Percentiles rank a stretch among this genome's conserved stretches.
Evolutionary conservation across 2,113 vertebrate genomes (phyloP).

Genomic region (Cyprinodon brontotheroides): DNA sequence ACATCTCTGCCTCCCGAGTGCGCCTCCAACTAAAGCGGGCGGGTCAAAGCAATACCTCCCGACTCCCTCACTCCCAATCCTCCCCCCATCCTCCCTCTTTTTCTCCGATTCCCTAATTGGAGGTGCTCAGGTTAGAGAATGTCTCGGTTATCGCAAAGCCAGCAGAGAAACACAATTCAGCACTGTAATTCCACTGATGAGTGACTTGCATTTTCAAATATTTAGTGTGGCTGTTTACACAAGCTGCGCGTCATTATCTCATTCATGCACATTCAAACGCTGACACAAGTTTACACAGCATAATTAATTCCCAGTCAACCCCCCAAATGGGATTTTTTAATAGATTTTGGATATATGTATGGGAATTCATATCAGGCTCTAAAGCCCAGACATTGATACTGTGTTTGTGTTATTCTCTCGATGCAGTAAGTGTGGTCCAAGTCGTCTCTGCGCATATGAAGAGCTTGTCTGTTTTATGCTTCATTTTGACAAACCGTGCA

Average conservation of each 20-base stretch:
- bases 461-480: slow-evolving; percentile 65
- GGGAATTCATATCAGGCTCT: slow-evolving; percentile 41
- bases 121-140: slow-evolving; percentile 79
- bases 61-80: not conserved
- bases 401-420: slow-evolving; percentile 54
- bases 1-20: slow-evolving; percentile 74
- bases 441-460: slow-evolving; percentile 58
- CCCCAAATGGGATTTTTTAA: slow-evolving; percentile 56
- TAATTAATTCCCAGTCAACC: slow-evolving; percentile 54
- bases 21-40: slow-evolving; percentile 61
- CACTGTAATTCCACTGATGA: slow-evolving; percentile 57
- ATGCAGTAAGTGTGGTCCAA: slow-evolving; percentile 64
- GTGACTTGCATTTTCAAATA: slow-evolving; percentile 74
- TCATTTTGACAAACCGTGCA: slow-evolving; percentile 69
- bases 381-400: slow-evolving; percentile 49
- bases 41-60: slow-evolving; percentile 73
- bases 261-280: slow-evolving; percentile 65
- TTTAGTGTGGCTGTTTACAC: slow-evolving; percentile 63
- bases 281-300: slow-evolving; percentile 45
- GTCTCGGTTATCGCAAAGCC: slow-evolving; percentile 76
- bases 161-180: slow-evolving; percentile 71
- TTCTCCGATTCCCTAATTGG: slow-evolving; percentile 73
- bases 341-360: slow-evolving; percentile 54
- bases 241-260: slow-evolving; percentile 62
- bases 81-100: not conserved